These are phyloP conservation scores for Marisa cornuarietis DNA, from an alignment of 1,140 invertebrate species.

Conservation along the genomic window DNA sequence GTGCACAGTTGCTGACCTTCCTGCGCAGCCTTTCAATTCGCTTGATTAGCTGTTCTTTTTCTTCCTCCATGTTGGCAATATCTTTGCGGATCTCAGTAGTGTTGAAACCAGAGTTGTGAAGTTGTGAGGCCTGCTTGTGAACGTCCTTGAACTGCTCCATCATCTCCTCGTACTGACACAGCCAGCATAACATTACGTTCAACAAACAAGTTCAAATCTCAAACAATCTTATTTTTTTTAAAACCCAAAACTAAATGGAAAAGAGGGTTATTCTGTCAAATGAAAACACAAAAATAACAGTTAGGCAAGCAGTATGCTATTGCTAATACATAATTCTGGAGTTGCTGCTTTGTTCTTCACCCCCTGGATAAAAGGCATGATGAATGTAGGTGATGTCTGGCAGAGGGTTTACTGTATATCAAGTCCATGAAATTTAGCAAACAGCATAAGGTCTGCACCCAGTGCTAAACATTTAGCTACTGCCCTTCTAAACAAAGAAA, in stretches of 20 bases:
- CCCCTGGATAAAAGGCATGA: no score
- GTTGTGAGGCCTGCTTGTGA: slow-evolving; percentile 78
- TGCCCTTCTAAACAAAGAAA: neutral
- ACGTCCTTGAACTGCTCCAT: slow-evolving; percentile 84
- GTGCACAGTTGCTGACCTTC: slow-evolving; percentile 61
- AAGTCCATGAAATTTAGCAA: no score
- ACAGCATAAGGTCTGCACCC: no score
- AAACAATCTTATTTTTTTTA: neutral
- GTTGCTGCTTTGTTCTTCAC: no score
- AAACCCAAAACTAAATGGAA: no score
- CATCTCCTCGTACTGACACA: slow-evolving; percentile 76
- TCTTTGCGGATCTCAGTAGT: slow-evolving; percentile 73
- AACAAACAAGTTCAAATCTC: neutral
- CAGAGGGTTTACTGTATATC: no score
- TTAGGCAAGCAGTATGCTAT: no score
- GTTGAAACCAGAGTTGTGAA: slow-evolving; percentile 73
- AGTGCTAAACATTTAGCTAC: no score
- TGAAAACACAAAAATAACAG: no score
- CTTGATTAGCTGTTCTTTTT: slow-evolving; percentile 79
- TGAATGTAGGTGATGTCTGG: no score
- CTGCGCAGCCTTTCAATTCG: slow-evolving; percentile 78
- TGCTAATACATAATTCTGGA: no score
- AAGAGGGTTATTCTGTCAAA: no score
- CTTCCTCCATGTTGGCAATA: slow-evolving; percentile 85
- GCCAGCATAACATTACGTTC: slow-evolving; percentile 1